Base-by-base conservation (phyloP, 2,113 vertebrate species). In the Salvelinus fontinalis region DNA sequence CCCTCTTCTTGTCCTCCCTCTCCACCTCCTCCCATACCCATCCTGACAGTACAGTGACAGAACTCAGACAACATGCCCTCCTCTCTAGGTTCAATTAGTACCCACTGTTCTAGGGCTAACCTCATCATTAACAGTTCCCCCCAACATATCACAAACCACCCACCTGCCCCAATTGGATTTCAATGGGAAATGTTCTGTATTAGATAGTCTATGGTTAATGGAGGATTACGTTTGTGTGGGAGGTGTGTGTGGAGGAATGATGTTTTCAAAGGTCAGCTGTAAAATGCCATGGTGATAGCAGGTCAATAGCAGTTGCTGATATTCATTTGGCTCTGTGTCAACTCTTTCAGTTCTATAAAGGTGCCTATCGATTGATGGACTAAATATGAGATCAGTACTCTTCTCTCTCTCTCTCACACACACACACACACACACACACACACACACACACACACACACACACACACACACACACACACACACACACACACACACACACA, bases 231-330 rank as follows among this genome's bases (percentile, higher is more conserved):
- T 57, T 86, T 80, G 49, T 65, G 73, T 24, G 70, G 22, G 73
- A 68, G 79, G 67, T 79, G 71, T 83, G 69, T 75, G 73, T 14
- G 59, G 67, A 20, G 49, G 76, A 69, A 76, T 77, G 34, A 71
- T 86, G 84, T 86, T 85, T 84, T 84, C 70, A 89, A 88, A 90
- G 80, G 77, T 84, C 75, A 81, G 75, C 73, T 85, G 81, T 81
- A 87, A 82, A 91, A 89, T 86, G 90, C 90, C 86, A 87, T 34
- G 73, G 75, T 68, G 80, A 71, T 70, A 77, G 72, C 24, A 59
- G 82, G 81, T 88, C 77, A 78, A 70, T 83, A 34, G 34, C 34
- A 86, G 81, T 81, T 79, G 83, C 73, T 74, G 72, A 83, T 81
- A 66, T 66, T 67, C 78, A 66, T 84, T 89, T 85, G 81, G 81